Evolutionary conservation across 2,113 vertebrate species (phyloP), one percentile per base, ranked within the genome.

Genomic region (Oceanodroma tethys): DNA sequence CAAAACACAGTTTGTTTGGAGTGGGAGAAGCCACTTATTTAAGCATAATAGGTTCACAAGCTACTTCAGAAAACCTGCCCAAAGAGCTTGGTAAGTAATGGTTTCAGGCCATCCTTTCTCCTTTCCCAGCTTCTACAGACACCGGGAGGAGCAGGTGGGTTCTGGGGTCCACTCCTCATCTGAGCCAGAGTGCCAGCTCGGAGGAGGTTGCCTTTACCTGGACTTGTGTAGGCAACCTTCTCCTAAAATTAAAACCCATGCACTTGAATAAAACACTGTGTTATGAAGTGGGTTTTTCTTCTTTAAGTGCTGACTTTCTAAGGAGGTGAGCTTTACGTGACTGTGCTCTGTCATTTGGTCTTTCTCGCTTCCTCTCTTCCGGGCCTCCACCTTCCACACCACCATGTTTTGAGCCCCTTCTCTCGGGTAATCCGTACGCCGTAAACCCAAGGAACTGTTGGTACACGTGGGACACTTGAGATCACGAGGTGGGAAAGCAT

Each of bases 381-480:
- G 5, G 45, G 27, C 34, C 23, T 52, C 30, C 48, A 58, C 27
- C n/a, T 71, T 62, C 55, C 45, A 38, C 1, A 1, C 20, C 52
- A 71, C 17, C 25, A 14, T 19, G 21, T 36, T 76, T 70, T 71
- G 30, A 53, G 47, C 27, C 67, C 20, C 55, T 76, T 59, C 29
- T 34, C 45, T 85, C 16, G 60, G 32, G 8, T 45, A 29, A 32
- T 38, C 29, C 3, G 6, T 13, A 40, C 5, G 3, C 11, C 0
- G 0, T 32, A 93, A 93, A 38, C 13, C 38, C 81, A 67, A 82
- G 23, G 60, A 72, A 47, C 27, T 32, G 16, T 10, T 58, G 38
- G 45, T 12, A 70, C 36, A 32, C 4, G 2, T 2, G 10, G 3
- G 3, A 62, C 1, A 2, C 29, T 32, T 13, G 0, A 5, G 32